phyloP scores from a whole-genome alignment of 2,113 vertebrate species.

The Myotis davidii region DNA sequence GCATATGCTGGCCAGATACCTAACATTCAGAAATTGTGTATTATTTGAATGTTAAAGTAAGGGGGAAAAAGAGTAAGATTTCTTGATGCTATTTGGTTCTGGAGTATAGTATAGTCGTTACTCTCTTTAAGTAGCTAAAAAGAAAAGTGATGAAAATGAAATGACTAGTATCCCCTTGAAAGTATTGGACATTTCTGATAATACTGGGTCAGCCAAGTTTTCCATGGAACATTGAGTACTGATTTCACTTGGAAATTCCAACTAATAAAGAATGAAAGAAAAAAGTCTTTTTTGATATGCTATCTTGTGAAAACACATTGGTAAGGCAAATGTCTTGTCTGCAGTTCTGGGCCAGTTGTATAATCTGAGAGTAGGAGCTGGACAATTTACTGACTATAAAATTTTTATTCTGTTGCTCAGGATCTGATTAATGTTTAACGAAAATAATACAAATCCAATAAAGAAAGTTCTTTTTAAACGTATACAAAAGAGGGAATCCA shows the following conservation, averaged over 20 bases:
- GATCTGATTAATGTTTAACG: neutral
- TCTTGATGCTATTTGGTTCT: neutral
- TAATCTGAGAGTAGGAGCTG: neutral
- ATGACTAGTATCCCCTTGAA: neutral
- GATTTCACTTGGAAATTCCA: neutral
- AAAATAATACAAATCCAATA: neutral
- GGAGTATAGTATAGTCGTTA: neutral
- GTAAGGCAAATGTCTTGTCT: neutral
- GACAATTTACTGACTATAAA: neutral
- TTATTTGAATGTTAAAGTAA: constrained; percentile 7
- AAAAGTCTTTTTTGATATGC: neutral
- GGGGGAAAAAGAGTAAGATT: neutral
- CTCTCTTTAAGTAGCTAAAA: neutral
- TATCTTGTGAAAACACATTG: neutral
- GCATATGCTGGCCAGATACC: too few species aligned
- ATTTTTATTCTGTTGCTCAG: neutral
- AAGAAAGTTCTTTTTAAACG: neutral
- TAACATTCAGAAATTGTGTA: neutral
- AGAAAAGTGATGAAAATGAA: constrained; percentile 6
- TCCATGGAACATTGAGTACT: neutral
- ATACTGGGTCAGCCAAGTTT: neutral
- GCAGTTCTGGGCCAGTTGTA: neutral
- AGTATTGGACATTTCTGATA: neutral
- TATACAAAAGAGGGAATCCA: neutral
- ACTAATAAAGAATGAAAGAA: neutral